Evolutionary conservation across 1,140 invertebrate genomes (phyloP), one percentile per base, ranked within the genome.

Genomic region (Drosophila kurseongensis): DNA sequence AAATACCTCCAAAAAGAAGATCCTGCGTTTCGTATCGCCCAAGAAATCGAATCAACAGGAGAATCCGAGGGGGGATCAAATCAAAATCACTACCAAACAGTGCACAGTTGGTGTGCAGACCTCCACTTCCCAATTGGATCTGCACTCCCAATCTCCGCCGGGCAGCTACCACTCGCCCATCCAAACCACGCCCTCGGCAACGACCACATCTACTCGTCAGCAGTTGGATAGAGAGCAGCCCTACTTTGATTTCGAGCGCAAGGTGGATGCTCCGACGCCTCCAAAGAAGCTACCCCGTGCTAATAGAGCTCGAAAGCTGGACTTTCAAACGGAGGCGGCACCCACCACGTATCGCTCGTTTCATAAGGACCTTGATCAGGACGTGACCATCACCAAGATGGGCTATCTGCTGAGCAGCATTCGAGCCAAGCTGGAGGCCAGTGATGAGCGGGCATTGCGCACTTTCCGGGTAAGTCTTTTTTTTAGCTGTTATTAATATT

Each of bases 141-240:
- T 83, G 27, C 71, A 79, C 0, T 84, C 78, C 0, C 90, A 90
- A 23, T 91, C 91, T 0, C 91, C 91, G 27, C 91, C 91, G 0
- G 91, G 91, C 4, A 92, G 91, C 52, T 92, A 92, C 54, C 88
- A 91, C 58, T 92, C 91, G 3, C 83, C 90, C 0, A 73, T 91
- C 14, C 90, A 91, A 40, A 73, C 80, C 0, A 83, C 84, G 0
- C 86, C 89, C 5, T 75, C 78, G 4, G 80, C 40, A 0, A 74
- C 79, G 1, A 85, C 75, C 2, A 78, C 65, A 6, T 66, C 75
- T 12, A 68, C 57, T 0, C 61, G 57, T 4, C 77, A 65, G 23
- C 73, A 72, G 14, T 58, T 57, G 7, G 62, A 79, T 27, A 80
- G 68, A n/a, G 56, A 69, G 13, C 51, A 75, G 58, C 59, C 75